Evolutionary conservation across 2,797 vertebrate species (phyloP).

Genomic region (Enteromius mattozi): DNA sequence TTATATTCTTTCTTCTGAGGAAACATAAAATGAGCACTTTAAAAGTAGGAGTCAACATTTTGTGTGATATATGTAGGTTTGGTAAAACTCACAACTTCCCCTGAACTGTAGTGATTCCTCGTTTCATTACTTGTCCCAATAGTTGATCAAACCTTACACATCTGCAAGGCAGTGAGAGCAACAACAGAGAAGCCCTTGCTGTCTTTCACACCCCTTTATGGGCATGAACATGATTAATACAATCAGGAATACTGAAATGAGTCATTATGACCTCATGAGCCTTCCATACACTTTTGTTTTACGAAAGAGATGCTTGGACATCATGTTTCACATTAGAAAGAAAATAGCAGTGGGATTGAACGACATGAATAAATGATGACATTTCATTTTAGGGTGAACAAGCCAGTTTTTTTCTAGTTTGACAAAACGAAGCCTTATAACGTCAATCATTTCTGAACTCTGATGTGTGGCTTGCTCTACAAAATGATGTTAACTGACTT

Average conservation of each 20-base stretch:
- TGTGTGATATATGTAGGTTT: background rate
- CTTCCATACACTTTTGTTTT: background rate
- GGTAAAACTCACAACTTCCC: background rate
- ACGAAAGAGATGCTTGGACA: background rate
- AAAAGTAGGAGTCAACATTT: background rate
- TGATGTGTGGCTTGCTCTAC: slow-evolving; percentile 1
- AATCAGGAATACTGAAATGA: background rate
- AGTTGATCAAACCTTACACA: background rate
- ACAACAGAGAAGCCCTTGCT: background rate
- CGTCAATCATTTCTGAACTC: slow-evolving; percentile 7
- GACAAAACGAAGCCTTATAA: background rate
- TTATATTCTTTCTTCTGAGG: background rate
- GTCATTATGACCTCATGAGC: background rate
- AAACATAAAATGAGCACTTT: background rate
- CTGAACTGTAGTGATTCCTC: background rate
- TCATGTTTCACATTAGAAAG: background rate
- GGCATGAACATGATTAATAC: too few species aligned
- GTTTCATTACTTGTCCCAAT: background rate
- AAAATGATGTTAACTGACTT: slow-evolving; percentile 19
- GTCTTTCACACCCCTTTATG: background rate
- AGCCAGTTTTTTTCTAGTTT: background rate
- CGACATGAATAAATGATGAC: slow-evolving; percentile 3
- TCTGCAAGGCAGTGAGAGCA: too few species aligned
- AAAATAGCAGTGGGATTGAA: background rate
- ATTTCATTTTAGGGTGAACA: background rate